A percentile compares a stretch with the other conserved stretches of the same genome.
phyloP scores from a whole-genome alignment of 2,888 invertebrate species.

The Choristoneura rosaceana region DNA sequence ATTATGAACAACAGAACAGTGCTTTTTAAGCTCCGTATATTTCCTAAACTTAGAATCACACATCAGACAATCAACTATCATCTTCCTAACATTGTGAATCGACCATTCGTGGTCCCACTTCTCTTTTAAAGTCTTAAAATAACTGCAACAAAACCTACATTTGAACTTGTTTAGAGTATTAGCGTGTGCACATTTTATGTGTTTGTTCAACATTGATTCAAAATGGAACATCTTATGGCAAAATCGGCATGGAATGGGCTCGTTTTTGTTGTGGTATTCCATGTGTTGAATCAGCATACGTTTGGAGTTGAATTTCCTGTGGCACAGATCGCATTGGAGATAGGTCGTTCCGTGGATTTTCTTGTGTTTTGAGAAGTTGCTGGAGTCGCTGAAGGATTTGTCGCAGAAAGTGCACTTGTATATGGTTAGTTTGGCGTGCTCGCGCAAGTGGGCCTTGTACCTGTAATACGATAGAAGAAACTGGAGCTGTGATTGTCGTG shows the following conservation, averaged over 20 bases:
- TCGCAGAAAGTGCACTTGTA: slow-evolving; percentile 81
- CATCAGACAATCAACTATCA: slow-evolving; percentile 70
- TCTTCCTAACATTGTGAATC: slow-evolving; percentile 74
- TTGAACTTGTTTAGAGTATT: slow-evolving; percentile 58
- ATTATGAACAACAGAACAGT: slow-evolving; percentile 62
- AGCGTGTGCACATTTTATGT: slow-evolving; percentile 67
- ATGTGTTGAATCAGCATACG: slow-evolving; percentile 78
- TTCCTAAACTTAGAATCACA: slow-evolving; percentile 76
- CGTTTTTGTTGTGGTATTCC: slow-evolving; percentile 72
- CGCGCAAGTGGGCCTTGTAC: slow-evolving; percentile 78
- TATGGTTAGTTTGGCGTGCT: slow-evolving; percentile 77
- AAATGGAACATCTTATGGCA: slow-evolving; percentile 74
- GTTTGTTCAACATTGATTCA: slow-evolving; percentile 76
- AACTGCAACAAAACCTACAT: slow-evolving; percentile 69
- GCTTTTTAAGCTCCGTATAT: slow-evolving; percentile 71
- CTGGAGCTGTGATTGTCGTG: too few relatives aligned
- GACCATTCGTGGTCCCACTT: slow-evolving; percentile 83
- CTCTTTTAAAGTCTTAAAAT: slow-evolving; percentile 67
- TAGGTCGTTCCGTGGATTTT: slow-evolving; percentile 74
- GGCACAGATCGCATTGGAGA: slow-evolving; percentile 78
- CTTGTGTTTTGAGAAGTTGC: slow-evolving; percentile 82
- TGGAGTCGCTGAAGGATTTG: slow-evolving; percentile 80
- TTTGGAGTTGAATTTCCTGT: slow-evolving; percentile 79
- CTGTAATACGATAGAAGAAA: slow-evolving; percentile 50
- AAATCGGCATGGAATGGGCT: slow-evolving; percentile 64